Percentiles rank a stretch among this genome's conserved stretches.
These are phyloP conservation scores for Paradisaea rubra DNA, from an alignment of 2,113 vertebrate genomes.

Conservation along the genomic window DNA sequence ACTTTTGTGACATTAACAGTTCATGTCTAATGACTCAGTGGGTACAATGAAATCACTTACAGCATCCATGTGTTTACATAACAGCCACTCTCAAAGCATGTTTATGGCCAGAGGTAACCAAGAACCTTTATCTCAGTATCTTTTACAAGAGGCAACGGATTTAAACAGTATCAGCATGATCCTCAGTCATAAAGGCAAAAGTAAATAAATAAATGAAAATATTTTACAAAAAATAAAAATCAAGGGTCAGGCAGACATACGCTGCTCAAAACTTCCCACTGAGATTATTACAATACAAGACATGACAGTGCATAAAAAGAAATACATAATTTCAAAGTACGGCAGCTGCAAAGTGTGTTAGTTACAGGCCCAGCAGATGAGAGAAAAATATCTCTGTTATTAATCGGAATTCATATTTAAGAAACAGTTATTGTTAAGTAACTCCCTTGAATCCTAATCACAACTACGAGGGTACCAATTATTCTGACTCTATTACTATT, in stretches of 20 bases:
- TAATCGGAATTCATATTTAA: conserved; percentile 56
- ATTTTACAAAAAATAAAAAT: not conserved
- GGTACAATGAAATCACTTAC: not conserved
- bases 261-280: not conserved
- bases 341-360: not conserved
- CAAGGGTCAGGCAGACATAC: not conserved
- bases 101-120: conserved; percentile 18
- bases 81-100: not conserved
- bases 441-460: conserved; percentile 40
- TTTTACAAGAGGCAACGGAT: not conserved
- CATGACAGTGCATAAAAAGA: not conserved
- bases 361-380: not conserved
- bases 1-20: not conserved
- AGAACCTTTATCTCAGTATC: not conserved
- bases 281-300: not conserved
- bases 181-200: not conserved
- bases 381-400: conserved; percentile 5
- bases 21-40: not conserved
- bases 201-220: not conserved
- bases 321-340: not conserved
- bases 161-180: not conserved
- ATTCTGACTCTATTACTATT: conserved; percentile 30
- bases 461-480: conserved; percentile 42
- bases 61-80: not conserved
- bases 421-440: conserved; percentile 42